These are phyloP conservation scores for Leptocoma aspasia DNA, from an alignment of 2,113 vertebrate genomes.

Conservation along the genomic window DNA sequence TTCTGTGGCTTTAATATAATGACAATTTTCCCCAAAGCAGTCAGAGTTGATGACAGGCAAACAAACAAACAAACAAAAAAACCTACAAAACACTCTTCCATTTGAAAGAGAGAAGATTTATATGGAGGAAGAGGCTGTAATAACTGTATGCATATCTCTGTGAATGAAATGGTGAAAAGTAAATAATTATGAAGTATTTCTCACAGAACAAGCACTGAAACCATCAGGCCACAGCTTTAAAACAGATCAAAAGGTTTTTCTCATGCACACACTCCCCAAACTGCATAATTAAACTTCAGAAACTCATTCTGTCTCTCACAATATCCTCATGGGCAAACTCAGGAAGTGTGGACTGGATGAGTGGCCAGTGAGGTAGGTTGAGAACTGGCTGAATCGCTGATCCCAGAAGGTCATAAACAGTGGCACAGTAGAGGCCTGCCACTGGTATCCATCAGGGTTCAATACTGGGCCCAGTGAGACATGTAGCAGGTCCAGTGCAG, in stretches of 20 bases:
- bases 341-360: background rate
- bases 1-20: background rate
- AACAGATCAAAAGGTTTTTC: background rate
- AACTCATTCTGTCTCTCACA: background rate
- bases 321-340: background rate
- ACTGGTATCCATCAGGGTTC: background rate
- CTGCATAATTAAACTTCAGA: background rate
- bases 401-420: background rate
- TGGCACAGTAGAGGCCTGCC: background rate
- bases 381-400: background rate
- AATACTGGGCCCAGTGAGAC: background rate
- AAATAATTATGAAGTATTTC: background rate
- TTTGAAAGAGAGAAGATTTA: background rate
- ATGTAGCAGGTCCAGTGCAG: background rate
- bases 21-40: background rate
- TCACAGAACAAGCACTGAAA: background rate
- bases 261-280: background rate
- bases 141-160: background rate
- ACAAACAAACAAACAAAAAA: background rate
- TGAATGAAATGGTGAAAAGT: background rate
- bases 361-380: background rate
- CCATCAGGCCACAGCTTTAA: background rate
- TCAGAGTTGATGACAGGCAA: background rate
- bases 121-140: background rate
- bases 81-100: background rate